Evolutionary conservation across 2,797 vertebrate genomes (phyloP).

Genomic region (Odontamblyopus lacepedii): DNA sequence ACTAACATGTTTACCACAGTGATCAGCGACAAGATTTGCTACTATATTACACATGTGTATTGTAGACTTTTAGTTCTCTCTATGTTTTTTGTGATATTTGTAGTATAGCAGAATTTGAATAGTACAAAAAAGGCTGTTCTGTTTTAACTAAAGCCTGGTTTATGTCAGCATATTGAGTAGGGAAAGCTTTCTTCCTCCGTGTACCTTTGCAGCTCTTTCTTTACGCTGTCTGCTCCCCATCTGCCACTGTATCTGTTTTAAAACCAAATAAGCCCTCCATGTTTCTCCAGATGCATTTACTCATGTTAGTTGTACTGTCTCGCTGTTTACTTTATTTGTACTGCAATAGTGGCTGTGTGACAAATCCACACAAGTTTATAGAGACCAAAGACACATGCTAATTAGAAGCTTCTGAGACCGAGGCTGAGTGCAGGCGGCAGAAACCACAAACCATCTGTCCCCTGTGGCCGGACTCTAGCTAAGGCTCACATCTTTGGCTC

Average conservation of each 20-base stretch:
- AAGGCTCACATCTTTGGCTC: conserved; percentile 16
- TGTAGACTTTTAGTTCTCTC: not conserved
- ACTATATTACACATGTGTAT: not conserved
- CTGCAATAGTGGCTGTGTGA: not conserved
- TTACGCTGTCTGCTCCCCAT: conserved; percentile 3
- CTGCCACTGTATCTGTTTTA: not conserved
- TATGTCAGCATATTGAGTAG: not conserved
- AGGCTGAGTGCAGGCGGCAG: conserved; percentile 18
- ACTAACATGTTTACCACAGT: not conserved
- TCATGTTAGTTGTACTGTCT: not conserved
- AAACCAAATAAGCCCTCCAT: not conserved
- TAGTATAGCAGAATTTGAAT: not conserved
- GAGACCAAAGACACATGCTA: conserved; percentile 17
- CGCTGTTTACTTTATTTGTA: conserved; percentile 1
- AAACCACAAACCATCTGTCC: conserved; percentile 23
- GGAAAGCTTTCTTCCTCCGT: not conserved
- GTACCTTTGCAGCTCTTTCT: not conserved
- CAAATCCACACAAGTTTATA: conserved; percentile 8
- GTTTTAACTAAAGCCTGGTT: not conserved
- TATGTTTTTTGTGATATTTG: not conserved
- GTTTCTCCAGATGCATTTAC: not conserved
- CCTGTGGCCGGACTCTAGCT: conserved; percentile 25
- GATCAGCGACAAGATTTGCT: no score
- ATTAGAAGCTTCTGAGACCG: conserved; percentile 23
- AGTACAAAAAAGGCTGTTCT: not conserved